phyloP scores from a whole-genome alignment of 1,140 invertebrate genomes.

The Mycetomoellerius zeteki region DNA sequence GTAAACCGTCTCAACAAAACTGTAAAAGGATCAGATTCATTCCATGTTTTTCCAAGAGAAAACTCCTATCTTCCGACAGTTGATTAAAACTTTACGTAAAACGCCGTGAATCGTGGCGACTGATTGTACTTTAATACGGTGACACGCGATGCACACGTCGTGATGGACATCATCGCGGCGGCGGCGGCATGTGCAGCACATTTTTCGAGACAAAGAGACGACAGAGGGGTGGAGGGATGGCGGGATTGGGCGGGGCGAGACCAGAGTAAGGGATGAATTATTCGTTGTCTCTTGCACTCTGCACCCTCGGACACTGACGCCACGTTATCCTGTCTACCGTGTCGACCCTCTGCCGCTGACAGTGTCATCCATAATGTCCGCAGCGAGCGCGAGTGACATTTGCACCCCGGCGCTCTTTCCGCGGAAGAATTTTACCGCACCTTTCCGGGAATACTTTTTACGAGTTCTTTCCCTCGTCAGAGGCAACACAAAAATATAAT shows the following conservation, averaged over 20 bases:
- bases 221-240: background rate
- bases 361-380: constrained; percentile 82
- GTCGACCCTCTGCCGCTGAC: constrained; percentile 79
- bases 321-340: constrained; percentile 76
- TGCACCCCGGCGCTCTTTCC: constrained; percentile 25
- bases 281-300: constrained; percentile 84
- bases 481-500: background rate
- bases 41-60: background rate
- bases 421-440: constrained; percentile 12
- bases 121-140: constrained; percentile 62
- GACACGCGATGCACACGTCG: constrained; percentile 25
- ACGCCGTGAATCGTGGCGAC: constrained; percentile 6
- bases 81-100: constrained; percentile 34
- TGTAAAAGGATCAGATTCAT: background rate
- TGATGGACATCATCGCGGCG: constrained; percentile 47
- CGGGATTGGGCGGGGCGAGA: constrained; percentile 12
- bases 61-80: background rate
- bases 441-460: constrained; percentile 18
- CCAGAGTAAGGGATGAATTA: constrained; percentile 81
- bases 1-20: background rate
- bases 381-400: constrained; percentile 53
- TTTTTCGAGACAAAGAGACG: constrained; percentile 71
- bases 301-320: constrained; percentile 80
- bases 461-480: background rate
- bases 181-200: constrained; percentile 75